Evolutionary conservation across 2,888 invertebrate genomes (phyloP), one percentile per base, ranked within the genome.

Genomic region (Apodemia duryi): DNA sequence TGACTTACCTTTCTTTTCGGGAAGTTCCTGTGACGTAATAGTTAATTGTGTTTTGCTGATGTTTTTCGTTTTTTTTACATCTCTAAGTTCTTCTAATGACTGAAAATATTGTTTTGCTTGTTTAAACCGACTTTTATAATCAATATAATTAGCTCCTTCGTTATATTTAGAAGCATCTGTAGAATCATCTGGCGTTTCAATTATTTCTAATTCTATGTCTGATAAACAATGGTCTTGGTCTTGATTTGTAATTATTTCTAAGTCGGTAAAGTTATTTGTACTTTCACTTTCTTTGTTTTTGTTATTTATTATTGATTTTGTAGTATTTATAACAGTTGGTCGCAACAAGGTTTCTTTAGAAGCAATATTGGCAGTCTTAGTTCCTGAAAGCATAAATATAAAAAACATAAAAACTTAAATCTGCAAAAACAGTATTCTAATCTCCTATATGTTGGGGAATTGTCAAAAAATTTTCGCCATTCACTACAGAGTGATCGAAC

Each of bases 51-150:
- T 90, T 80, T 90, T 91, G 70, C 87, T 91, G 9, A 84, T 68
- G 75, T 87, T 88, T 62, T 77, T 73, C 11, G 80, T 77, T 66
- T 81, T 87, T 68, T 81, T 87, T 4, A 75, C 71, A 67, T 81
- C 83, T 66, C 84, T 78, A 7, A 90, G 72, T 70, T 89, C 89
- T 79, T 92, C 92, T 62, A 92, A 74, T 2, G 91, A 91, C 73
- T 92, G 87, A 68, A 93, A 93, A 71, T 84, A 93, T 75, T 90
- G 79, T 73, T 89, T 92, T 21, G 93, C 92, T 71, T 79, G 74
- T 76, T 88, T 85, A 68, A 93, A 93, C 52, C 92, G 82, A 69
- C 88, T 85, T 77, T 91, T 92, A 72, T 89, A 91, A 69, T 89
- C 85, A 61, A 79, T 77, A 10, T 85, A 78, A 54, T 77, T 77